Percentiles rank a stretch among this genome's conserved stretches.
phyloP scores from a whole-genome alignment of 1,140 invertebrate genomes.

The Battus philenor region DNA sequence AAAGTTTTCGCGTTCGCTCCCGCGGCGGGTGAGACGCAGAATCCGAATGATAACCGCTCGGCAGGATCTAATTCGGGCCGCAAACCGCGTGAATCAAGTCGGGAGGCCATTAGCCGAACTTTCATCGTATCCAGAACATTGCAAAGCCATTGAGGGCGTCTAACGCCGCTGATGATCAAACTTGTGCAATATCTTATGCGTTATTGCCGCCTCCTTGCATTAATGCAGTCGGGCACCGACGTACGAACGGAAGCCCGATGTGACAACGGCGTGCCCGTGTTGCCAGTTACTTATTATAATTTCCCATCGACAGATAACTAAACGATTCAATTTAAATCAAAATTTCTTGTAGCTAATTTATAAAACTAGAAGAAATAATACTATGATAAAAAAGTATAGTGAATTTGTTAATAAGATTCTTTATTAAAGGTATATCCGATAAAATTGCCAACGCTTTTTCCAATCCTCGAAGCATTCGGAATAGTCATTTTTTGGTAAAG shows the following conservation, averaged over 20 bases:
- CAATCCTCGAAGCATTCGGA: too few relatives aligned
- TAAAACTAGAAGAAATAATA: too few relatives aligned
- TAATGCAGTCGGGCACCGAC: constrained; percentile 42
- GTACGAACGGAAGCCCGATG: constrained; percentile 17
- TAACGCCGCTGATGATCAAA: constrained; percentile 50
- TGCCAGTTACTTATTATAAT: constrained; percentile 23
- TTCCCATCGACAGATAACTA: neutral
- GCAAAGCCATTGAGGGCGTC: constrained; percentile 36
- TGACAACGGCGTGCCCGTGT: constrained; percentile 23
- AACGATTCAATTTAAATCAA: too few relatives aligned
- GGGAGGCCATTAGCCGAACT: constrained; percentile 33
- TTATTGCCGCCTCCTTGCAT: constrained; percentile 46
- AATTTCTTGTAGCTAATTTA: too few relatives aligned
- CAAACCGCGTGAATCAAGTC: constrained; percentile 40
- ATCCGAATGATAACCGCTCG: constrained; percentile 3
- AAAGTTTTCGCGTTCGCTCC: too few relatives aligned
- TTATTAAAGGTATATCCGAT: too few relatives aligned
- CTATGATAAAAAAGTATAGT: too few relatives aligned
- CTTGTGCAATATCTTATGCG: constrained; percentile 47
- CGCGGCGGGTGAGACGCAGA: too few relatives aligned
- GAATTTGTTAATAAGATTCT: too few relatives aligned
- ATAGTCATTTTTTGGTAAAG: too few relatives aligned
- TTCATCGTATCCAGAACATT: constrained; percentile 36
- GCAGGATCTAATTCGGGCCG: constrained; percentile 22
- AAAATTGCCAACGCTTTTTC: too few relatives aligned